phyloP scores from a whole-genome alignment of 1,140 invertebrate genomes.

The Trialeurodes vaporariorum region DNA sequence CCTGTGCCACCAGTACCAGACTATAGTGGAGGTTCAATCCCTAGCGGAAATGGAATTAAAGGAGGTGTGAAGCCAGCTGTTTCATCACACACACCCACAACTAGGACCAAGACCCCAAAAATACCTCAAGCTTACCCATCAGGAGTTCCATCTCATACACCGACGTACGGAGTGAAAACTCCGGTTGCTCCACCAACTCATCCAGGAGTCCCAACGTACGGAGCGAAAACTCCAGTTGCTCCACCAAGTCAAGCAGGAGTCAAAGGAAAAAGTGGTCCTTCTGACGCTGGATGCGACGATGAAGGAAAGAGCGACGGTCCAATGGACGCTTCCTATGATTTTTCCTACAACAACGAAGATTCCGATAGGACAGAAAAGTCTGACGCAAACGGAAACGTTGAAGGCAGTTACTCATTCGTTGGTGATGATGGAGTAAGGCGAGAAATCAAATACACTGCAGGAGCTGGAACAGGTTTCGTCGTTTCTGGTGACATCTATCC shows the following conservation, averaged over 20 bases:
- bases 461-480: neutral
- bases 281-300: neutral
- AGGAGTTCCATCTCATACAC: neutral
- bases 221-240: neutral
- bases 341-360: neutral
- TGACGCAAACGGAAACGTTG: neutral
- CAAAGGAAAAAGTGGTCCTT: neutral
- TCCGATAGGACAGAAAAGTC: neutral
- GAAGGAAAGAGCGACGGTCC: neutral
- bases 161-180: neutral
- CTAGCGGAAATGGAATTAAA: neutral
- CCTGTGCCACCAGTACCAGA: conserved; percentile 21
- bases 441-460: neutral
- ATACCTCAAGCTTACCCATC: neutral
- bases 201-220: neutral
- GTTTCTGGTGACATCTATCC: neutral
- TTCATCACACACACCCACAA: neutral
- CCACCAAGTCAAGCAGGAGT: neutral
- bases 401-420: neutral
- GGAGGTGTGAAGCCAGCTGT: neutral
- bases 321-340: neutral
- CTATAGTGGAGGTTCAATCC: neutral
- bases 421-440: neutral
- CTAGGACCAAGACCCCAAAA: neutral
- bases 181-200: neutral